These are phyloP conservation scores for Myotis brandtii DNA, from an alignment of 2,113 vertebrate species.

Conservation along the genomic window DNA sequence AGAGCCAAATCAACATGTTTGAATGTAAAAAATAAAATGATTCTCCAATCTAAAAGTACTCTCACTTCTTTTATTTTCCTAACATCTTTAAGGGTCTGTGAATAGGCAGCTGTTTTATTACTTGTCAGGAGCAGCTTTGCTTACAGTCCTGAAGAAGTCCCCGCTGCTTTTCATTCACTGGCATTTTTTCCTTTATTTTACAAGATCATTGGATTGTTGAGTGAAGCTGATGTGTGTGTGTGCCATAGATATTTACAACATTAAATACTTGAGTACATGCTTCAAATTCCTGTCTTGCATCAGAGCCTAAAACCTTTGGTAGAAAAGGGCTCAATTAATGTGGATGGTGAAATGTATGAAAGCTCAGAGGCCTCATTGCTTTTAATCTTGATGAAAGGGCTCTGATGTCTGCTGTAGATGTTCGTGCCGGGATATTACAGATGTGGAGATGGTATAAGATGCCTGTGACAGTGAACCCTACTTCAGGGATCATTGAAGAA, in stretches of 20 bases:
- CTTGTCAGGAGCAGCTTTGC: neutral
- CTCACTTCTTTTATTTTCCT: neutral
- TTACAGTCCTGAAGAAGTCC: slow-evolving; percentile 45
- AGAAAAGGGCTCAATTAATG: slow-evolving; percentile 77
- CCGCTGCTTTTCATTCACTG: slow-evolving; percentile 3
- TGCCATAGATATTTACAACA: slow-evolving; percentile 82
- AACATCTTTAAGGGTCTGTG: neutral
- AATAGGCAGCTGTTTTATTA: neutral
- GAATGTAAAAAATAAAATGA: neutral
- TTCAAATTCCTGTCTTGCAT: slow-evolving; percentile 93
- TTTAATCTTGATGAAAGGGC: slow-evolving; percentile 61
- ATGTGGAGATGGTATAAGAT: neutral
- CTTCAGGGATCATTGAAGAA: neutral
- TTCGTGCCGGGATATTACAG: neutral
- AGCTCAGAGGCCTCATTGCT: slow-evolving; percentile 50
- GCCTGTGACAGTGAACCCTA: slow-evolving; percentile 10
- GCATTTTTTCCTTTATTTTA: slow-evolving; percentile 60
- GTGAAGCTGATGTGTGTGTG: slow-evolving; percentile 66
- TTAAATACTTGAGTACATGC: slow-evolving; percentile 85
- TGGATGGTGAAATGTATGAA: slow-evolving; percentile 58
- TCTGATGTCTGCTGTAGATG: slow-evolving; percentile 10
- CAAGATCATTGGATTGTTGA: slow-evolving; percentile 49
- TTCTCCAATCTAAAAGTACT: neutral
- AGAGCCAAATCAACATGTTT: neutral
- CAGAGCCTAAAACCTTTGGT: slow-evolving; percentile 89